These are phyloP conservation scores for Netelia melanura DNA, from an alignment of 2,888 invertebrate species.

Conservation along the genomic window DNA sequence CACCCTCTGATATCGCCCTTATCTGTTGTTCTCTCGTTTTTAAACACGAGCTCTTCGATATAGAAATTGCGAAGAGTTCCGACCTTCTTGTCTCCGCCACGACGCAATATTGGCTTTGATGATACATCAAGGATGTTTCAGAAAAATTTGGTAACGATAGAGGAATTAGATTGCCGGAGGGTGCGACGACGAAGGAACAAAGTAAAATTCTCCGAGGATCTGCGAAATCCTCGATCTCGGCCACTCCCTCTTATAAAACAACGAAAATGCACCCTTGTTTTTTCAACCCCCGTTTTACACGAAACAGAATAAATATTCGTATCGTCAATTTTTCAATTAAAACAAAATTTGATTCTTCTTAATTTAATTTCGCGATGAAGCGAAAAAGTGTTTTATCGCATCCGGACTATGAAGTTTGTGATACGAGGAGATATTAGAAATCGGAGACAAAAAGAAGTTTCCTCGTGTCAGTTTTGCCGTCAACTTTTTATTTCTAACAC, in stretches of 20 bases:
- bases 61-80: slow-evolving; percentile 29
- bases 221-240: slow-evolving; percentile 5
- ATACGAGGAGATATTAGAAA: too few relatives aligned
- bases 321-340: too few relatives aligned
- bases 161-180: slow-evolving; percentile 28
- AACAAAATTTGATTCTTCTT: too few relatives aligned
- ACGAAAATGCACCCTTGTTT: background rate
- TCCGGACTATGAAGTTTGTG: too few relatives aligned
- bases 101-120: background rate
- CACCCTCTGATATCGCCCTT: slow-evolving; percentile 49
- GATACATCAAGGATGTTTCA: background rate
- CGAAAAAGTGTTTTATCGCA: too few relatives aligned
- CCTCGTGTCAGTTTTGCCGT: too few relatives aligned
- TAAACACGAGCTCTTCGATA: slow-evolving; percentile 29
- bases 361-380: too few relatives aligned
- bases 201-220: slow-evolving; percentile 23
- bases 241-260: slow-evolving; percentile 54
- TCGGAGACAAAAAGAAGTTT: too few relatives aligned
- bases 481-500: too few relatives aligned
- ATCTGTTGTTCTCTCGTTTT: slow-evolving; percentile 45
- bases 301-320: too few relatives aligned
- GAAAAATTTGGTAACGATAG: background rate
- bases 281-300: too few relatives aligned
- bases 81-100: background rate
- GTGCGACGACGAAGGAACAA: slow-evolving; percentile 39